Percentiles rank a stretch among this genome's conserved stretches.
Conservation (phyloP, 2,888 invertebrate species). For the Drosophila barbarae region DNA sequence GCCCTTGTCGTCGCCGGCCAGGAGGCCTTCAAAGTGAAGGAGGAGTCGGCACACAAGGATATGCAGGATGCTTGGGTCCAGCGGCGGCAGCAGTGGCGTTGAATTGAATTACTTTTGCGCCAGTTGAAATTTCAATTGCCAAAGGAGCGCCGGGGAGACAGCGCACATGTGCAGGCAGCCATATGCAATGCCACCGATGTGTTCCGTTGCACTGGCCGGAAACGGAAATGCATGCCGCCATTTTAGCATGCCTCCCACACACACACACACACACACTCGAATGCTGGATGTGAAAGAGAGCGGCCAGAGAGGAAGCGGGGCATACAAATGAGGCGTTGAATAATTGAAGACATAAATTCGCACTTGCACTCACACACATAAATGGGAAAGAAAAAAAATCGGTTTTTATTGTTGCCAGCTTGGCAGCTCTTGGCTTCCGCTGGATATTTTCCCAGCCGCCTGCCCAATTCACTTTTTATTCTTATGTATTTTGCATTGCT, state of each 20-base stretch:
- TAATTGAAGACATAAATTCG: conserved; percentile 76
- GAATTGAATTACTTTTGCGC: conserved; percentile 76
- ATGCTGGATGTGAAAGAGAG: conserved; percentile 4
- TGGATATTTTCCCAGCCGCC: conserved; percentile 42
- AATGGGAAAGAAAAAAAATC: conserved; percentile 31
- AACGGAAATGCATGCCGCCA: conserved; percentile 75
- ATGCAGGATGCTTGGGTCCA: conserved; percentile 45
- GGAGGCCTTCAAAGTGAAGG: conserved; percentile 27
- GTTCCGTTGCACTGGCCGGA: conserved; percentile 60
- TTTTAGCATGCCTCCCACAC: conserved; percentile 58
- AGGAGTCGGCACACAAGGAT: conserved; percentile 51
- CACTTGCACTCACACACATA: conserved; percentile 58
- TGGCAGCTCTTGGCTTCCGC: conserved; percentile 50
- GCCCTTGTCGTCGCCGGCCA: conserved; percentile 29
- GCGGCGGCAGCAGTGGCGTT: conserved; percentile 60
- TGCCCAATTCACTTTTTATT: conserved; percentile 51
- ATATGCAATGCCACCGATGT: conserved; percentile 48
- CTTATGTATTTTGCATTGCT: conserved; percentile 46
- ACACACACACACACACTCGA: conserved; percentile 1
- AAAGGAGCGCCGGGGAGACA: conserved; percentile 27
- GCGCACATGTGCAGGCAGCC: conserved; percentile 68
- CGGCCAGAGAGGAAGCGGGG: conserved; percentile 27
- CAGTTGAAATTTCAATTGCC: conserved; percentile 74
- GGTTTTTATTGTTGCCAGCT: conserved; percentile 51
- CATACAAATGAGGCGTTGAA: conserved; percentile 76